A percentile compares a stretch with the other conserved stretches of the same genome.
These are phyloP conservation scores for Nothura maculosa DNA, from an alignment of 2,797 vertebrate genomes.

Conservation along the genomic window DNA sequence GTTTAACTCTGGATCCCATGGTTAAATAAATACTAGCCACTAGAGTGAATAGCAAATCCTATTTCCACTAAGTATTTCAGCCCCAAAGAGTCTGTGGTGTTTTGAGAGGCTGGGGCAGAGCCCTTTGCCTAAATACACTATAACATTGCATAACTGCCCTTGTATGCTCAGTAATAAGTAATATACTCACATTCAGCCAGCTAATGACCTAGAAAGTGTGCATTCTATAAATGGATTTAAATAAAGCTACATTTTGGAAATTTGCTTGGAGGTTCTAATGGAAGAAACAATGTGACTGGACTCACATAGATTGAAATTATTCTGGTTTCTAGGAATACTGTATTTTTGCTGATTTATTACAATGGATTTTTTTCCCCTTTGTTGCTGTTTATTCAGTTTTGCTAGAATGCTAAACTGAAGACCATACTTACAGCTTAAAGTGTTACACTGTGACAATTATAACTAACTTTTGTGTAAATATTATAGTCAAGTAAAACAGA, in stretches of 20 bases:
- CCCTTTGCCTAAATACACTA: constrained; percentile 12
- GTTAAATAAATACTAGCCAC: constrained; percentile 21
- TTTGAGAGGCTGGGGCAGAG: not conserved
- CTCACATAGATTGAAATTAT: constrained; percentile 7
- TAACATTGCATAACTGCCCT: not conserved
- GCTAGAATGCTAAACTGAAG: not conserved
- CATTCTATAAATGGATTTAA: constrained; percentile 24
- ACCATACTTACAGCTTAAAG: not conserved
- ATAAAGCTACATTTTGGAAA: constrained; percentile 30
- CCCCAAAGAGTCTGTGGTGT: not conserved
- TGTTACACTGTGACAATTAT: not conserved
- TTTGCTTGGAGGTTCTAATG: not conserved
- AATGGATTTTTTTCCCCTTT: not conserved
- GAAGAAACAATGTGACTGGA: constrained; percentile 3
- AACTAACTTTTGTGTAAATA: not conserved
- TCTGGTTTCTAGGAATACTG: constrained; percentile 9
- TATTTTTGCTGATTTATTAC: not conserved
- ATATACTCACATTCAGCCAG: not conserved
- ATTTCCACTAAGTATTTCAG: constrained; percentile 5
- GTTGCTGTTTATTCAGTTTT: not conserved
- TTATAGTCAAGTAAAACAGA: not conserved
- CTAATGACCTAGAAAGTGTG: not conserved
- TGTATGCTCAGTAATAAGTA: not conserved
- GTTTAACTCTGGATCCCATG: not conserved
- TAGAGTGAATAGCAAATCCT: not conserved